phyloP scores from a whole-genome alignment of 2,797 vertebrate species.

The Chiloscyllium punctatum region DNA sequence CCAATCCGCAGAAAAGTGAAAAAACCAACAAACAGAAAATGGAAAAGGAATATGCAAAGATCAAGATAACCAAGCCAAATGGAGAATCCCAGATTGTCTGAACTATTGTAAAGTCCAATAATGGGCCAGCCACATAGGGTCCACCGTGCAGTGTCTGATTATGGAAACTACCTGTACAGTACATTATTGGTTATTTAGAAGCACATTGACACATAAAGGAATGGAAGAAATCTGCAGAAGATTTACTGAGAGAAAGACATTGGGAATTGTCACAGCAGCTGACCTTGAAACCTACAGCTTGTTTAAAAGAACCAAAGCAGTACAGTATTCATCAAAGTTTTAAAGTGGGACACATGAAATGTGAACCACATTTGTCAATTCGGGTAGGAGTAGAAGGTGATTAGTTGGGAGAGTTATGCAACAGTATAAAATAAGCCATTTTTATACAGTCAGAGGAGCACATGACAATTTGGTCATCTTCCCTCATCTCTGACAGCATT shows the following conservation, averaged over 20 bases:
- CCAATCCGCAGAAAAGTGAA: neutral
- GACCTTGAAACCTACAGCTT: neutral
- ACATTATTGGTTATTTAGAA: neutral
- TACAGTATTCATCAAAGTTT: neutral
- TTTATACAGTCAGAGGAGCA: too few relatives aligned
- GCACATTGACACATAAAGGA: neutral
- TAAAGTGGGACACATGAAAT: too few relatives aligned
- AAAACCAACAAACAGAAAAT: neutral
- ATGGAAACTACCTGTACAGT: neutral
- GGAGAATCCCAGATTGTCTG: neutral
- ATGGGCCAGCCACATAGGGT: neutral
- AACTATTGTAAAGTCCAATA: neutral
- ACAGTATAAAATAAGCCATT: too few relatives aligned
- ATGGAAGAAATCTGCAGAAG: neutral
- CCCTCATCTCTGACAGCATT: too few relatives aligned
- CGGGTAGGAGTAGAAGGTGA: too few relatives aligned
- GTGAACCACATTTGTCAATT: too few relatives aligned
- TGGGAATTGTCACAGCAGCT: neutral
- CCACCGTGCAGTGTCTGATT: neutral
- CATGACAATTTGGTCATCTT: too few relatives aligned
- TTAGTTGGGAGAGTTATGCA: too few relatives aligned
- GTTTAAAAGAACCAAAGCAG: neutral
- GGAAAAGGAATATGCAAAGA: neutral
- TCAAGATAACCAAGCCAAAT: neutral
- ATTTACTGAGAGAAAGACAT: neutral